Base-by-base conservation (phyloP, 2,797 vertebrate species). In the Pseudomugil gertrudae region DNA sequence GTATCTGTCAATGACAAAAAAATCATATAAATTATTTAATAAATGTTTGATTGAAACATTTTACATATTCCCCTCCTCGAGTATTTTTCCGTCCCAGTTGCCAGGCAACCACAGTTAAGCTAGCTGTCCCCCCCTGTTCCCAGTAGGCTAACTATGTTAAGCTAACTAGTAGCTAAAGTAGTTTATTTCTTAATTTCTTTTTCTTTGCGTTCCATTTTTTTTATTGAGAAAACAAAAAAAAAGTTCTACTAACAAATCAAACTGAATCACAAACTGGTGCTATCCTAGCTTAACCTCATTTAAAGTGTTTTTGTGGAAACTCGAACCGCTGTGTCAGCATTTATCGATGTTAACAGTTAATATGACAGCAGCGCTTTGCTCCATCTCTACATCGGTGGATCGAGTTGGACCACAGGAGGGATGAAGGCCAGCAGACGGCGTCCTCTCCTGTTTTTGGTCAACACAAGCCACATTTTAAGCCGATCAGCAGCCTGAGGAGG, bases 391-490 rank as follows among this genome's bases (percentile, higher is more conserved):
- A 57, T 69, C 73, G 47, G 59, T 35, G 17, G 29, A 29, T 40
- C 14, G 0, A 4, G 38, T 11, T 58, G 50, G 32, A 51, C 72
- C 63, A n/a, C 47, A 72, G 54, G 45, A 15, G 32, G 69, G 67
- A 75, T 57, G 71, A 63, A 71, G 62, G 74, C 78, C 35, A 60
- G 66, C 71, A 35, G 54, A 45, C 68, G n/a, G 68, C 59, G 35
- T 69, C 67, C 36, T 67, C 72, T 58, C 50, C 65, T 50, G 53
- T 78, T 81, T 65, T 57, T 45, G n/a, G 70, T 61, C 74, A 74
- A 74, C 79, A 81, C 45, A 38, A 69, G 55, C 3, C 4, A 56
- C 33, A n/a, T 66, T 78, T 72, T 77, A 83, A 83, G 61, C 74
- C 67, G 76, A 80, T 76, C 63, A 84, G 33, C 55, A 23, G 32